These are phyloP conservation scores for Drosophila helvetica DNA, from an alignment of 2,888 invertebrate genomes.

Conservation along the genomic window DNA sequence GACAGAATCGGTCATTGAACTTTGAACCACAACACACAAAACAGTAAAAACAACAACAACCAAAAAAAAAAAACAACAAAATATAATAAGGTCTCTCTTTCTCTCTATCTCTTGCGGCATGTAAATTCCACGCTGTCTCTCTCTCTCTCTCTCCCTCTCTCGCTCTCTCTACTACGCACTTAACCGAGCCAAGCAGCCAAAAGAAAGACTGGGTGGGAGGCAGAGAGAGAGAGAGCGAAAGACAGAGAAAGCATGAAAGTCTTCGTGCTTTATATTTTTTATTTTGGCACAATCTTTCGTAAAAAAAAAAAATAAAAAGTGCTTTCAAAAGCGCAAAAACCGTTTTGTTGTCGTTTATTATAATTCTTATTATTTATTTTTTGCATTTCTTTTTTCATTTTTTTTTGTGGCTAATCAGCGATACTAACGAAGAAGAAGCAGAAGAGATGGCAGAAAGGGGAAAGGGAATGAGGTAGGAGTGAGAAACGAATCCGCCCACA, in stretches of 20 bases:
- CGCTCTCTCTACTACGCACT: constrained; percentile 61
- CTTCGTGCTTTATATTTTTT: constrained; percentile 6
- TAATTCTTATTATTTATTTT: constrained; percentile 12
- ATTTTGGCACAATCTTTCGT: constrained; percentile 47
- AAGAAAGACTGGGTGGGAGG: constrained; percentile 19
- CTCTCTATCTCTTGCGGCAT: constrained; percentile 17
- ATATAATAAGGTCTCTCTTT: constrained; percentile 33
- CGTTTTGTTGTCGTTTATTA: constrained; percentile 23
- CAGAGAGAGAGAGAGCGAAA: constrained; percentile 1
- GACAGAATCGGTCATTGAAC: constrained; percentile 79
- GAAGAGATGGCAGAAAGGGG: constrained; percentile 30
- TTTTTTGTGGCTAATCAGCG: constrained; percentile 66
- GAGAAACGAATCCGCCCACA: constrained; percentile 51
- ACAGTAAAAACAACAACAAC: constrained; percentile 12
- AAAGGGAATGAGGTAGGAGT: constrained; percentile 4
- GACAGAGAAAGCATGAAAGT: constrained; percentile 57
- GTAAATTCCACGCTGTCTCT: constrained; percentile 25
- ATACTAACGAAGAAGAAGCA: constrained; percentile 34
- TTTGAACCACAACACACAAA: constrained; percentile 65
- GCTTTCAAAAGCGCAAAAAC: constrained; percentile 55
- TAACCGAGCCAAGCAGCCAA: constrained; percentile 30
- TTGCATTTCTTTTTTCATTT: constrained; percentile 8
- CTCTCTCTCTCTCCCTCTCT: constrained; percentile 7
- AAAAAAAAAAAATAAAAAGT: constrained; percentile 37
- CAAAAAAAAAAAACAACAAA: constrained; percentile 10